Conservation (phyloP, 2,113 vertebrate genomes). For the Rostratula benghalensis region DNA sequence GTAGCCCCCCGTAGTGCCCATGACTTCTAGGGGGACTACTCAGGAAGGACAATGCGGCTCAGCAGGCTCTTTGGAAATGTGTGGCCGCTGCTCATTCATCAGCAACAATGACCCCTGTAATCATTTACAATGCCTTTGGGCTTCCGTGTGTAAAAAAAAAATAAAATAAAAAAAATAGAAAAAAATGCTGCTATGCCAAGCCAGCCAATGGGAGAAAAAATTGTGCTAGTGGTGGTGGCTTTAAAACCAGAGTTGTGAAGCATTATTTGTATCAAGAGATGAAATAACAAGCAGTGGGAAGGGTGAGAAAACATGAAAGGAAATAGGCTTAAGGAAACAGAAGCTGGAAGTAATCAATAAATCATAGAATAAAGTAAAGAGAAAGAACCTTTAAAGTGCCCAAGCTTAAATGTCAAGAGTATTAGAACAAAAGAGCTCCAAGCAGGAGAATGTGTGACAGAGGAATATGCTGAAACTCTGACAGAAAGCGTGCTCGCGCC, state of each 20-base stretch:
- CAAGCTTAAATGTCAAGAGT: slow-evolving; percentile 71
- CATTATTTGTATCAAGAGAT: slow-evolving; percentile 54
- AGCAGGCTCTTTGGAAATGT: slow-evolving; percentile 23
- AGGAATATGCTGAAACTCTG: slow-evolving; percentile 23
- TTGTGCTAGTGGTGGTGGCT: neutral
- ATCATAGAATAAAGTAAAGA: slow-evolving; percentile 67
- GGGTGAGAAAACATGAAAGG: slow-evolving; percentile 41
- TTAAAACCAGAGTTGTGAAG: slow-evolving; percentile 1
- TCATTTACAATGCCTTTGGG: slow-evolving; percentile 30
- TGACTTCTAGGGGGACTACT: slow-evolving; percentile 13
- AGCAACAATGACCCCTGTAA: slow-evolving; percentile 38
- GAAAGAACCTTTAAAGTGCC: slow-evolving; percentile 66
- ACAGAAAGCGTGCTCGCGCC: neutral
- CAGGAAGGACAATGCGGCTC: neutral
- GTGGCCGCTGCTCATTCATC: neutral
- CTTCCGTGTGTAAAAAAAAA: neutral
- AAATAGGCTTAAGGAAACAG: slow-evolving; percentile 62
- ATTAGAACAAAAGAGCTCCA: slow-evolving; percentile 68
- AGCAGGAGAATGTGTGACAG: slow-evolving; percentile 13
- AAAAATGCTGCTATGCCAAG: neutral
- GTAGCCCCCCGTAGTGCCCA: neutral
- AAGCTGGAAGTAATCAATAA: slow-evolving; percentile 72
- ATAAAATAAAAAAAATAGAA: neutral
- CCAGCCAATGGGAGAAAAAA: slow-evolving; percentile 39
- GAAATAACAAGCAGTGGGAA: slow-evolving; percentile 44